Evolutionary conservation across 2,888 invertebrate species (phyloP).

Genomic region (Volucella zonaria): DNA sequence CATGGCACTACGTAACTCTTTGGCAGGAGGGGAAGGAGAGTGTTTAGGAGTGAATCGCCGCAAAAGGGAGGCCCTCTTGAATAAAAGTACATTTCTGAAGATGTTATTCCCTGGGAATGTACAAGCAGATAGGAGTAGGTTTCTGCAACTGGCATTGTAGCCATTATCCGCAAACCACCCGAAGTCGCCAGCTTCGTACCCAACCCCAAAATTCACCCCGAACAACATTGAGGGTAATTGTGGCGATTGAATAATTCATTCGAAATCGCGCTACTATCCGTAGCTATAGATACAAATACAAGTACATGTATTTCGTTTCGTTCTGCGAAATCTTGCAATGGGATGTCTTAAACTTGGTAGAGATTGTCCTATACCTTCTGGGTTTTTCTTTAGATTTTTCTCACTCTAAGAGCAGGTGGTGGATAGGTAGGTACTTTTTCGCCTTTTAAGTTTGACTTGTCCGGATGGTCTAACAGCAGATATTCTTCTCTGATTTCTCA

Average conservation of each 20-base stretch:
- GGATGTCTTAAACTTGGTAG: not conserved
- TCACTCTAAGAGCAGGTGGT: not conserved
- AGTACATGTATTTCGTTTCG: conserved; percentile 10
- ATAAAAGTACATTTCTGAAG: conserved; percentile 39
- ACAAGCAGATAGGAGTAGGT: conserved; percentile 5
- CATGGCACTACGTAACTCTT: not conserved
- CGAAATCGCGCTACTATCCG: conserved; percentile 24
- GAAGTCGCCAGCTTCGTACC: not conserved
- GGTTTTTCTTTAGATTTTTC: conserved; percentile 1
- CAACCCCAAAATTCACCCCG: conserved; percentile 50
- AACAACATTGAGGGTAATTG: conserved; percentile 54
- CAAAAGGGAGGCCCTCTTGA: conserved; percentile 14
- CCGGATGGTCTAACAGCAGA: conserved; percentile 61
- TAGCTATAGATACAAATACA: not conserved
- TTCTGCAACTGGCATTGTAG: conserved; percentile 9
- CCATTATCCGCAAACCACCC: not conserved
- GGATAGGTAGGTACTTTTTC: conserved; percentile 28
- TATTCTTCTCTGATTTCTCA: conserved; percentile 56
- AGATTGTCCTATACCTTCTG: conserved; percentile 1
- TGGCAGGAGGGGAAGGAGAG: not conserved
- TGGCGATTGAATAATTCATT: conserved; percentile 67
- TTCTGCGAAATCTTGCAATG: conserved; percentile 7
- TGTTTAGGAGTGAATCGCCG: not conserved
- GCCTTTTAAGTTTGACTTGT: conserved; percentile 55
- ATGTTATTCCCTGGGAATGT: conserved; percentile 27